Evolutionary conservation across 2,797 vertebrate species (phyloP).

Genomic region (Sylvia borin): DNA sequence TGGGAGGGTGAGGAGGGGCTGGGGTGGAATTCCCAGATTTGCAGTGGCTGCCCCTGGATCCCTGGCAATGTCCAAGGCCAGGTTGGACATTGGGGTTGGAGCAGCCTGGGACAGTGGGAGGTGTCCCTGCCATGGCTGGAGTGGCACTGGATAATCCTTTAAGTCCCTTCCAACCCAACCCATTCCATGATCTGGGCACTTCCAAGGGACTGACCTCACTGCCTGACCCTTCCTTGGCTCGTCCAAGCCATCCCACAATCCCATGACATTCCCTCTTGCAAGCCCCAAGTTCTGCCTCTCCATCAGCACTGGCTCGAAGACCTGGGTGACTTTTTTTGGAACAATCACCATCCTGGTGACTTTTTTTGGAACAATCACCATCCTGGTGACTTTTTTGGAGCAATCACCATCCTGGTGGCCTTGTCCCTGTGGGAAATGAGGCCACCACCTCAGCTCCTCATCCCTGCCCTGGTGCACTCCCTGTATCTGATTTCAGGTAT

Average conservation of each 20-base stretch:
- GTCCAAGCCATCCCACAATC: not conserved
- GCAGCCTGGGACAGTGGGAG: not conserved
- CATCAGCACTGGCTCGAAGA: not conserved
- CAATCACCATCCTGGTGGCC: not conserved
- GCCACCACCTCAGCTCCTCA: not conserved
- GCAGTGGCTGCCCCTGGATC: not conserved
- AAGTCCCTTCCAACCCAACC: too few species aligned
- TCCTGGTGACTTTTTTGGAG: not conserved
- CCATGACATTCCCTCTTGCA: not conserved
- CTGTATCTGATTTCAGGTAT: not conserved
- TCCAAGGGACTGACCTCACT: too few species aligned
- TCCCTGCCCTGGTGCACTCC: not conserved
- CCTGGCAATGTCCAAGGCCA: not conserved
- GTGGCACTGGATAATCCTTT: fast-evolving
- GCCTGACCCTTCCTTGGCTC: too few species aligned
- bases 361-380: too few species aligned
- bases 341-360: too few species aligned
- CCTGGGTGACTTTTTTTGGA: not conserved
- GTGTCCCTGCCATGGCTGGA: not conserved
- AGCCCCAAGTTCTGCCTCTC: not conserved
- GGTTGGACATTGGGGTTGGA: not conserved
- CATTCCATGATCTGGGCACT: too few species aligned
- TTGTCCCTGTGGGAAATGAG: not conserved
- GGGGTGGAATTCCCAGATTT: not conserved
- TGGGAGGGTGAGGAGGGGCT: not conserved